Evolutionary conservation across 2,797 vertebrate species (phyloP), one percentile per base, ranked within the genome.

Genomic region (Typhlichthys eigenmanni): DNA sequence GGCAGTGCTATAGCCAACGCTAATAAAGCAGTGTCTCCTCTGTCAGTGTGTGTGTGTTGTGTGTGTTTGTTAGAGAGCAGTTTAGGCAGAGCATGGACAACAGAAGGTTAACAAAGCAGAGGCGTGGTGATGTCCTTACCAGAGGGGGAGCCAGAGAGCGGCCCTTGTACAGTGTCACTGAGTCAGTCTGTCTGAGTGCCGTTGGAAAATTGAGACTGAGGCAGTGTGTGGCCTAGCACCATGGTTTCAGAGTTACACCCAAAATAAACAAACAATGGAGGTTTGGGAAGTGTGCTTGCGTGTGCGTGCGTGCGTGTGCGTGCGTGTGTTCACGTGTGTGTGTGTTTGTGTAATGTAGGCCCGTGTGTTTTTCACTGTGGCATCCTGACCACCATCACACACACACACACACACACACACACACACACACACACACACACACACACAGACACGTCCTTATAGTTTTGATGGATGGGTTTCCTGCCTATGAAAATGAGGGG

Each of bases 221-320:
- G 78, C 72, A 73, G 84, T 79, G 80, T 88, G 84, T 85, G 85
- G 82, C 74, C 71, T 64, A 52, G 85, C 85, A 79, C 91, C 91
- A 92, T 92, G 91, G 92, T 91, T 93, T 92, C 91, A 80, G 58
- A 60, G 90, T 83, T 83, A 88, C 89, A 83, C 89, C 89, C 90
- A 87, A 91, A 90, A 89, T 89, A 93, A 93, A 92, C 85, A 93
- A 89, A 91, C 85, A 85, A 80, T 57, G 74, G 67, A 70, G 66
- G 71, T 68, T 73, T 76, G 80, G 78, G 75, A 76, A 70, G 58
- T 61, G 53, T 64, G 60, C 58, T 47, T 9, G 64, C 8, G 56
- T 57, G 46, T 58, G 38, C 47, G 62, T 47, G 53, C 45, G 51
- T 49, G 53, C 64, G 62, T 59, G 48, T 68, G 62, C 56, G 48